Evolutionary conservation across 2,888 invertebrate species (phyloP).

Genomic region (Cosmia trapezina): DNA sequence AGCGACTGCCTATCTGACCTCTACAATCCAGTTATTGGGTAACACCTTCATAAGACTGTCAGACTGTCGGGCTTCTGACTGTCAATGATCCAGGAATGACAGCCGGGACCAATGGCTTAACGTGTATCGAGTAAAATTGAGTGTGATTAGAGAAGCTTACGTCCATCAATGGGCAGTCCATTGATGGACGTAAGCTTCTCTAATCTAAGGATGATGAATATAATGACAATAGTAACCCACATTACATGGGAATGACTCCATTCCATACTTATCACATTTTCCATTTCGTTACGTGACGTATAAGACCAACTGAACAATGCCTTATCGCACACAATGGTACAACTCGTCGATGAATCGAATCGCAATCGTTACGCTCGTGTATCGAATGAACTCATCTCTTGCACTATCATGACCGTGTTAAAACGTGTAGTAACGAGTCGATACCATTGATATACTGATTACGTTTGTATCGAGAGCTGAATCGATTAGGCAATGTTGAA

Average conservation of each 20-base stretch:
- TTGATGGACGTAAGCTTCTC: too few relatives aligned
- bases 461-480: conserved; percentile 32
- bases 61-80: not conserved
- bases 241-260: not conserved
- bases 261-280: not conserved
- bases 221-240: conserved; percentile 12
- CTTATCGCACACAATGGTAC: conserved; percentile 47
- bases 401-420: conserved; percentile 51
- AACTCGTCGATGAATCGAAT: conserved; percentile 53
- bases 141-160: not conserved
- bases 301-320: conserved; percentile 17
- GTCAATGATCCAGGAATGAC: not conserved
- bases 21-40: not conserved
- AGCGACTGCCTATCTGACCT: not conserved
- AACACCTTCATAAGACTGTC: not conserved
- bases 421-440: conserved; percentile 10
- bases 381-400: conserved; percentile 59
- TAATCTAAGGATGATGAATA: not conserved
- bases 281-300: conserved; percentile 18
- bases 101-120: not conserved
- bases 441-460: conserved; percentile 19
- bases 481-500: conserved; percentile 9
- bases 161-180: not conserved
- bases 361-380: conserved; percentile 46
- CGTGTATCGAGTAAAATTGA: not conserved